These are phyloP conservation scores for Lapara coniferarum DNA, from an alignment of 2,888 invertebrate genomes.

Conservation along the genomic window DNA sequence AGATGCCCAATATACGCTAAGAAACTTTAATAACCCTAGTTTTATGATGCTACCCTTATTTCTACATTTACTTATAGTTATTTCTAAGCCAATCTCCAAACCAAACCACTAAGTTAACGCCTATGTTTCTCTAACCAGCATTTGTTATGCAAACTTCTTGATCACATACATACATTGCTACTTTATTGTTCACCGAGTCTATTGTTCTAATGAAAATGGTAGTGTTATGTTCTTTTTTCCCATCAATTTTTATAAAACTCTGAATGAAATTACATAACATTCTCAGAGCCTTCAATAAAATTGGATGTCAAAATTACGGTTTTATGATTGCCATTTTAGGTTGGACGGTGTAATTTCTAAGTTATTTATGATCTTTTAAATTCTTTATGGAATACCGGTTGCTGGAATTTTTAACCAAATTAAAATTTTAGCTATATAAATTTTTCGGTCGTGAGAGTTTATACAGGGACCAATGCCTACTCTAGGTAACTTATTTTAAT, in stretches of 20 bases:
- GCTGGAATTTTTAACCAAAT: too few relatives aligned
- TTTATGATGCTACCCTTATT: neutral
- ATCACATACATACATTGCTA: slow-evolving; percentile 29
- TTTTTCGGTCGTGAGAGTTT: too few relatives aligned
- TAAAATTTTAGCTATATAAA: too few relatives aligned
- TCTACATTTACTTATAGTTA: neutral
- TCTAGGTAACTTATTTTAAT: too few relatives aligned
- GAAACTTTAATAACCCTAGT: neutral
- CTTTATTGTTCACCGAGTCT: slow-evolving; percentile 15
- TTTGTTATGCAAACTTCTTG: neutral
- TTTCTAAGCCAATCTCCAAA: slow-evolving; percentile 14
- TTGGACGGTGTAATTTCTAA: too few relatives aligned
- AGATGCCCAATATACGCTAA: neutral
- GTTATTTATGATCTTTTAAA: too few relatives aligned
- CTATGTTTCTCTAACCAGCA: neutral
- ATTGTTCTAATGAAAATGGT: slow-evolving; percentile 12
- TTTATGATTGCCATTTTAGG: neutral
- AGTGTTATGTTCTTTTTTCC: neutral
- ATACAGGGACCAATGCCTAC: too few relatives aligned
- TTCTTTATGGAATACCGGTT: too few relatives aligned
- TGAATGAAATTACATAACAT: neutral
- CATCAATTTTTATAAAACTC: neutral
- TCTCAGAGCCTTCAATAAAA: neutral
- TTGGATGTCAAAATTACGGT: neutral
- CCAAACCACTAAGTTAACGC: slow-evolving; percentile 5